Evolutionary conservation across 2,113 vertebrate species (phyloP), one percentile per base, ranked within the genome.

Genomic region (Sisor rabdophorus): DNA sequence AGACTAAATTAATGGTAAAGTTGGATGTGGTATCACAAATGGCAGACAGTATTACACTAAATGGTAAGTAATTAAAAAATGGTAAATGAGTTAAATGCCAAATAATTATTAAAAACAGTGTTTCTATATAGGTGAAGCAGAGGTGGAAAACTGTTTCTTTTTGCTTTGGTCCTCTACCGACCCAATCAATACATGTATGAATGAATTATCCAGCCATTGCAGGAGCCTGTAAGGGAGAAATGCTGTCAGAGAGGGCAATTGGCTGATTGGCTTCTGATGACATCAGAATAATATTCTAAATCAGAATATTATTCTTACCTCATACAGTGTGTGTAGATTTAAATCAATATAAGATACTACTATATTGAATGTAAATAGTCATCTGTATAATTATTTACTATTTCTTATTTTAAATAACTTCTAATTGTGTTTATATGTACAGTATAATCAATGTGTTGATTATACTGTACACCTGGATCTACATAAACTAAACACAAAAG

Each of bases 141-240:
- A 53, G 48, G 61, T 75, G 30, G 26, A 79, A 19, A 44, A 53
- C 20, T 77, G 53, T 71, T 78, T 47, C 77, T 44, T 63, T n/a
- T 59, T 55, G 32, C 77, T 78, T 80, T 78, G 50, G 80, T 71
- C 68, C 36, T 50, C 71, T 72, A 59, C 71, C 56, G 76, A 59
- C 59, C 55, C 73, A 80, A 84, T 81, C 81, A 76, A 85, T 81
- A 80, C 50, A 75, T 81, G 54, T 80, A 83, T 80, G 77, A 78
- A 83, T 83, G 71, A 50, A 80, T 84, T 77, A 80, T 47, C 65
- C 68, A 82, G 55, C 55, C 36, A 13, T 55, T 52, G 71, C 71
- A 67, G 28, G 68, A 60, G 22, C n/a, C 48, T 60, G 67, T 73
- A 61, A 50, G 71, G 67, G 50, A 30, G 55, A 72, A 61, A 77